A percentile compares a stretch with the other conserved stretches of the same genome.
These are phyloP conservation scores for Orchestes rusci DNA, from an alignment of 2,888 invertebrate genomes.

Conservation along the genomic window DNA sequence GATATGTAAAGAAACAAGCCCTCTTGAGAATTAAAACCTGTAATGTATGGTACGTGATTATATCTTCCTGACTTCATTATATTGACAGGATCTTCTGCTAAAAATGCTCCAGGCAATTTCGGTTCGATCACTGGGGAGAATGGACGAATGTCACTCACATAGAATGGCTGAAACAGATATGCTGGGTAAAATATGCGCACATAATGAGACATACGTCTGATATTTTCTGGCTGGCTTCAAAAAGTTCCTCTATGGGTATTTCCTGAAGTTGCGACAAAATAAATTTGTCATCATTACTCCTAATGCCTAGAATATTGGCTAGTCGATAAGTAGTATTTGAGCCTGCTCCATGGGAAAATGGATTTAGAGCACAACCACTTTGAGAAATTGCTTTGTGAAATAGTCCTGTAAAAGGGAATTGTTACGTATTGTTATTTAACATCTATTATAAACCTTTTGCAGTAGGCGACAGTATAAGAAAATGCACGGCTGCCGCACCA, in stretches of 20 bases:
- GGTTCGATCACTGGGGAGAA: slow-evolving; percentile 33
- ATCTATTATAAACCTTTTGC: slow-evolving; percentile 37
- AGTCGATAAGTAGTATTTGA: slow-evolving; percentile 25
- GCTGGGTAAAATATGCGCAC: slow-evolving; percentile 3
- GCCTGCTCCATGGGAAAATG: slow-evolving; percentile 32
- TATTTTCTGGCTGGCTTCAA: slow-evolving; percentile 36
- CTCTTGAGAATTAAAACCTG: slow-evolving; percentile 39
- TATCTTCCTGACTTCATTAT: slow-evolving; percentile 36
- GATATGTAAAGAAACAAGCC: slow-evolving; percentile 34
- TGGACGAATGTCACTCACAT: slow-evolving; percentile 27
- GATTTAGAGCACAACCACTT: slow-evolving; percentile 33
- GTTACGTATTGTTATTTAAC: not conserved
- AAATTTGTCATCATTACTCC: slow-evolving; percentile 19
- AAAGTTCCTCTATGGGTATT: slow-evolving; percentile 37
- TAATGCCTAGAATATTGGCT: slow-evolving; percentile 28
- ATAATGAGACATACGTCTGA: slow-evolving; percentile 30
- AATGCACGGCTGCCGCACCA: slow-evolving; percentile 47
- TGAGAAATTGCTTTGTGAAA: slow-evolving; percentile 38
- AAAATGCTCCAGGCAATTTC: slow-evolving; percentile 32
- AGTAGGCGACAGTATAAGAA: slow-evolving; percentile 45
- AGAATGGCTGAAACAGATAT: slow-evolving; percentile 24
- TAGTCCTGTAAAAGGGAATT: slow-evolving; percentile 28
- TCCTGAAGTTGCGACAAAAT: slow-evolving; percentile 38
- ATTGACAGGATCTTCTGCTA: slow-evolving; percentile 35
- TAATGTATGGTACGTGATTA: slow-evolving; percentile 39